These are phyloP conservation scores for Thereva nobilitata DNA, from an alignment of 2,888 invertebrate species.

Conservation along the genomic window DNA sequence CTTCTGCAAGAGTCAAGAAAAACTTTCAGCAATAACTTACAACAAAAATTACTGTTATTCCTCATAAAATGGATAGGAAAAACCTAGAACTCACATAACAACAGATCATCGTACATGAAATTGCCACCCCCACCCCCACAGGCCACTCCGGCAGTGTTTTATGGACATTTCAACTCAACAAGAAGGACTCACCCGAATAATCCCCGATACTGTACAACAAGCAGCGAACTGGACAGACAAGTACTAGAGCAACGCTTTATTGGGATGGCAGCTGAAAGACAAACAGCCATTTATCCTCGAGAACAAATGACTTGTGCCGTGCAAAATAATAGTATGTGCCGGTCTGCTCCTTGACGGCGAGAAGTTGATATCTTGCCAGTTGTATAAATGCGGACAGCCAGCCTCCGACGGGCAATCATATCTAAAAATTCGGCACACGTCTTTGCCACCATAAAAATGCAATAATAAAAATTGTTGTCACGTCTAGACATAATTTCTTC, in stretches of 20 bases:
- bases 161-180: conserved; percentile 31
- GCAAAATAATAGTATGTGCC: conserved; percentile 27
- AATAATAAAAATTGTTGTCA: conserved; percentile 54
- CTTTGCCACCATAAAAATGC: conserved; percentile 36
- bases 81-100: conserved; percentile 27
- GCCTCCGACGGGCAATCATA: background rate
- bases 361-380: too few relatives aligned
- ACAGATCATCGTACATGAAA: conserved; percentile 19
- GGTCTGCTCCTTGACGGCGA: too few relatives aligned
- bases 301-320: conserved; percentile 26
- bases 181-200: conserved; percentile 9
- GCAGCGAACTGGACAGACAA: conserved; percentile 8
- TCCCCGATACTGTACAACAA: conserved; percentile 10
- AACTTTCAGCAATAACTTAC: conserved; percentile 30
- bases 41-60: conserved; percentile 21
- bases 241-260: conserved; percentile 9
- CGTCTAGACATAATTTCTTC: conserved; percentile 59
- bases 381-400: background rate
- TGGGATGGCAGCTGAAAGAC: conserved; percentile 29
- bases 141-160: conserved; percentile 20
- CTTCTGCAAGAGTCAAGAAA: background rate
- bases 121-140: background rate
- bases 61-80: conserved; percentile 16
- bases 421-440: conserved; percentile 35
- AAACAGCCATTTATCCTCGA: conserved; percentile 32